These are phyloP conservation scores for Caprella mutica DNA, from an alignment of 2,888 invertebrate species.

Conservation along the genomic window DNA sequence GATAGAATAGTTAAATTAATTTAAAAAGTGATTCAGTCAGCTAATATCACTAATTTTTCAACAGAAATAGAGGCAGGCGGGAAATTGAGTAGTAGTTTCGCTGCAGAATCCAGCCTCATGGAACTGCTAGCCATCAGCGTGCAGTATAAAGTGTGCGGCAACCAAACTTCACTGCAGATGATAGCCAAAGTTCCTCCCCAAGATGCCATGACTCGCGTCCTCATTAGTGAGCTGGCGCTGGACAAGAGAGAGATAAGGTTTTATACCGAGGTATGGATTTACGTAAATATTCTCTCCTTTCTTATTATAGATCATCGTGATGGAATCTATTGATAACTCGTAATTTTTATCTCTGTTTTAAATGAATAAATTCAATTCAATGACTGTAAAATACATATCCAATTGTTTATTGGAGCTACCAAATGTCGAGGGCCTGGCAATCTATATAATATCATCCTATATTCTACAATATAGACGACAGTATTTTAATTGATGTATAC, in stretches of 20 bases:
- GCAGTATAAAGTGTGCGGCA: slow-evolving; percentile 37
- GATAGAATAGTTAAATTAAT: too few relatives aligned
- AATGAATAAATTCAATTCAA: not conserved
- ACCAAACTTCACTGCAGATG: slow-evolving; percentile 39
- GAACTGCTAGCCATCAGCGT: slow-evolving; percentile 30
- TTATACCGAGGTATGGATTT: slow-evolving; percentile 55
- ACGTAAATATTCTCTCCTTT: not conserved
- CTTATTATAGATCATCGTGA: not conserved
- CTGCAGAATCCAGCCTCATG: slow-evolving; percentile 41
- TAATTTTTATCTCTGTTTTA: not conserved
- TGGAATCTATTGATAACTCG: not conserved
- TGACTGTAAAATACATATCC: too few relatives aligned
- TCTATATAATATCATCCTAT: too few relatives aligned
- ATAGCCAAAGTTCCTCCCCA: slow-evolving; percentile 65
- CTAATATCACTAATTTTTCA: too few relatives aligned
- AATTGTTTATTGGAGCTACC: too few relatives aligned
- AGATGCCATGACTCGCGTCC: slow-evolving; percentile 65
- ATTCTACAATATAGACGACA: too few relatives aligned
- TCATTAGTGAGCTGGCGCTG: slow-evolving; percentile 70
- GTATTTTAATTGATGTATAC: too few relatives aligned
- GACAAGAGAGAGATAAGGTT: slow-evolving; percentile 69
- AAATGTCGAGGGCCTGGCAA: too few relatives aligned
- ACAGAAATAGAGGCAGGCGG: too few relatives aligned
- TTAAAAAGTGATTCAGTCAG: too few relatives aligned
- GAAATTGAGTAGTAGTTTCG: too few relatives aligned